Evolutionary conservation across 2,888 invertebrate species (phyloP).

Genomic region (Campoplex nolae): DNA sequence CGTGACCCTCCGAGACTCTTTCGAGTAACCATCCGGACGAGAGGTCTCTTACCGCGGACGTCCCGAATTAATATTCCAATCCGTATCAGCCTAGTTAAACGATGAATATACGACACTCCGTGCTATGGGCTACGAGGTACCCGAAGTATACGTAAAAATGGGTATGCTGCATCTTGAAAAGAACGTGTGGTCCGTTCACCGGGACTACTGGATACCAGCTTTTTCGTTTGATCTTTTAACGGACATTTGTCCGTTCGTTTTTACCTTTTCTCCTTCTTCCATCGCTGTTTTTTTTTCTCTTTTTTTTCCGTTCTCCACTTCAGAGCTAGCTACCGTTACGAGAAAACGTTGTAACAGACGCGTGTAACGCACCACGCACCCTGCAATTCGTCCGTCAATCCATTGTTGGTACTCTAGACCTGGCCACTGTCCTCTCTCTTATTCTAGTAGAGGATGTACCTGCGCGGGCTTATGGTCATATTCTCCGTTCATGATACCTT

Average conservation of each 20-base stretch:
- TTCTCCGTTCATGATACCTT: constrained; percentile 18
- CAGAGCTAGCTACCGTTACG: constrained; percentile 10
- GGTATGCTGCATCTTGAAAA: constrained; percentile 21
- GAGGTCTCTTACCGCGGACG: constrained; percentile 69
- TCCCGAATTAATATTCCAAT: constrained; percentile 83
- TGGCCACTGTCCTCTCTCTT: constrained; percentile 58
- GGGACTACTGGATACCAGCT: constrained; percentile 41
- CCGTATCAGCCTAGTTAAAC: constrained; percentile 75
- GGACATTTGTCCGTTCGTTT: constrained; percentile 63
- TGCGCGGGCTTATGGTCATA: constrained; percentile 30
- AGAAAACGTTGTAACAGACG: constrained; percentile 48
- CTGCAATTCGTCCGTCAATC: constrained; percentile 28
- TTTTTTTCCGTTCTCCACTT: constrained; percentile 27
- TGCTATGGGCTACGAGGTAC: constrained; percentile 1
- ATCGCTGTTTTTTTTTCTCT: background rate
- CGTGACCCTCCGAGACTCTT: constrained; percentile 65
- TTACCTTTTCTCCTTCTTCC: constrained; percentile 47
- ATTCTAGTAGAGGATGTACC: constrained; percentile 51
- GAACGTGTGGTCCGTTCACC: constrained; percentile 11
- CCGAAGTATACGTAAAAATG: constrained; percentile 18
- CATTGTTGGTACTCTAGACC: constrained; percentile 48
- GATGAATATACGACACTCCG: constrained; percentile 11
- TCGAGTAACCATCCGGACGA: constrained; percentile 70
- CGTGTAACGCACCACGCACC: constrained; percentile 30
- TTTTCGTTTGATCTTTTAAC: constrained; percentile 62